phyloP scores from a whole-genome alignment of 2,888 invertebrate species.

The Apotomis turbidana region DNA sequence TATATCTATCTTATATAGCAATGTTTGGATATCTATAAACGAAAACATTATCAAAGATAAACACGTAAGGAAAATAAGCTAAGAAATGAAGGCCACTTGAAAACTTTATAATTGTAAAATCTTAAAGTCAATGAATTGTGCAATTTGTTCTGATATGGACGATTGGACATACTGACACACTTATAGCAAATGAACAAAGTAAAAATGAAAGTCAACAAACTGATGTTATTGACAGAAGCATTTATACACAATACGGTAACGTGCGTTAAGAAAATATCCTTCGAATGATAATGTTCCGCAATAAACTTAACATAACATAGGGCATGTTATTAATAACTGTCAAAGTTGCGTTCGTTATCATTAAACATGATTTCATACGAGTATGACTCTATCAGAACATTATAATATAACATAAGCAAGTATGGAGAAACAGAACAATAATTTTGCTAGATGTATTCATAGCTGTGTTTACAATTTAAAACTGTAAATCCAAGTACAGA shows the following conservation, averaged over 20 bases:
- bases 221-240: slow-evolving; percentile 14
- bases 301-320: slow-evolving; percentile 26
- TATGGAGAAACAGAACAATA: slow-evolving; percentile 36
- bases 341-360: slow-evolving; percentile 42
- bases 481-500: neutral
- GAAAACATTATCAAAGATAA: slow-evolving; percentile 10
- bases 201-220: slow-evolving; percentile 24
- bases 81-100: slow-evolving; percentile 8
- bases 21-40: neutral
- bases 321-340: slow-evolving; percentile 43
- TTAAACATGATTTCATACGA: slow-evolving; percentile 42
- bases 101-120: slow-evolving; percentile 8
- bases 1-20: neutral
- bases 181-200: slow-evolving; percentile 13
- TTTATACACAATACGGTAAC: slow-evolving; percentile 18
- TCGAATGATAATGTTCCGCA: slow-evolving; percentile 18
- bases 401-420: slow-evolving; percentile 16
- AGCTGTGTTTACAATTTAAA: slow-evolving; percentile 37
- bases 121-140: slow-evolving; percentile 14
- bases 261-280: slow-evolving; percentile 23
- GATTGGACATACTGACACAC: slow-evolving; percentile 24
- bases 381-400: slow-evolving; percentile 48
- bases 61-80: neutral
- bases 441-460: slow-evolving; percentile 44
- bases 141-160: slow-evolving; percentile 9